A percentile compares a stretch with the other conserved stretches of the same genome.
phyloP scores from a whole-genome alignment of 2,113 vertebrate genomes.

The Hemiscyllium ocellatum region DNA sequence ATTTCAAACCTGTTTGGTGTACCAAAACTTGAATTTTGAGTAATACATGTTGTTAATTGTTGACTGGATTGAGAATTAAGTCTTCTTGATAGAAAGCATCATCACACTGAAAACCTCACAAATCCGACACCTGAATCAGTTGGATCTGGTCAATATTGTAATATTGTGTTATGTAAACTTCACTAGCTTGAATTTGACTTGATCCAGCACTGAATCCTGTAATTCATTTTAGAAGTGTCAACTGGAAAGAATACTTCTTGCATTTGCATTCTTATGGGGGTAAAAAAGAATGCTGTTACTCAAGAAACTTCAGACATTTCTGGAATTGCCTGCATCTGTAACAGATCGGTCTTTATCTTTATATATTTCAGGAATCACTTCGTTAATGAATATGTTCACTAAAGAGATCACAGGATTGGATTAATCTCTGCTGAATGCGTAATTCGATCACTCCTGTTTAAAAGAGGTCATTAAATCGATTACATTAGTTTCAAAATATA shows the following conservation, averaged over 20 bases:
- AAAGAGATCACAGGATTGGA: background rate
- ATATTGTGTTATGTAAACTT: background rate
- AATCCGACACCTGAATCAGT: background rate
- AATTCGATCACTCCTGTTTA: background rate
- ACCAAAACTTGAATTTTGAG: background rate
- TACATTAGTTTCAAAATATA: background rate
- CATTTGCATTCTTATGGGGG: background rate
- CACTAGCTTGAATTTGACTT: background rate
- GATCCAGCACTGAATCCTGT: background rate
- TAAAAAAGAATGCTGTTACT: background rate
- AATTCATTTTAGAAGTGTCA: background rate
- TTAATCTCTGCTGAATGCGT: slow-evolving; percentile 15
- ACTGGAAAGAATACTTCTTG: background rate
- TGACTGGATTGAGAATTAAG: background rate
- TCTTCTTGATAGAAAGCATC: background rate
- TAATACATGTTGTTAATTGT: background rate
- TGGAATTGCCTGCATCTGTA: background rate
- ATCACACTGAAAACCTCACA: background rate
- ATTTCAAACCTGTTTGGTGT: background rate
- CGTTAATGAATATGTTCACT: slow-evolving; percentile 10
- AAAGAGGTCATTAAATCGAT: background rate
- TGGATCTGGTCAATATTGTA: background rate
- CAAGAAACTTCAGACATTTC: background rate
- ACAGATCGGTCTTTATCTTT: background rate
- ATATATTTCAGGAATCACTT: background rate